Base-by-base conservation (phyloP, 2,797 vertebrate genomes). In the Melanotaenia parkinsoni region DNA sequence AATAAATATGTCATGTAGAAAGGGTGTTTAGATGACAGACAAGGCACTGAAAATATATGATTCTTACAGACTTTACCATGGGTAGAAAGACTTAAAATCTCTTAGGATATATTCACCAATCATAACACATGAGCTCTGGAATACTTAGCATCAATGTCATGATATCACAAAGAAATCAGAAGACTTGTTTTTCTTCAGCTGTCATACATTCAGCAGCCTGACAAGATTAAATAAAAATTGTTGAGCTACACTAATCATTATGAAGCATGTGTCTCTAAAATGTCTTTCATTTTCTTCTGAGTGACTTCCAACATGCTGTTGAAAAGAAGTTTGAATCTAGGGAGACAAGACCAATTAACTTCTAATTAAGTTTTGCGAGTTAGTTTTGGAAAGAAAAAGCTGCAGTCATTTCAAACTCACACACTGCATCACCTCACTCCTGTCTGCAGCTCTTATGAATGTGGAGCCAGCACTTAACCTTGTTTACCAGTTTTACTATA, bases 1-100 rank as follows among this genome's bases (percentile, higher is more conserved):
- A 90, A 90, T 86, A 90, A 93, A 93, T 92, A 84, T 91, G 91
- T 86, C 80, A 83, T 58, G 75, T 68, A 79, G 70, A 79, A 68
- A 77, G 63, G 63, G 82, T 89, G 88, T 91, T 93, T 90, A 86
- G 83, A 87, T 88, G 84, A 87, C 80, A 79, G 87, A 91, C 76
- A 69, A 76, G 80, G 83, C 66, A 58, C 78, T 79, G 78, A 91
- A 89, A 94, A 92, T 92, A 90, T 92, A 88, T 90, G 75, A 81
- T 68, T 85, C 81, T 82, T n/a, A 68, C 70, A 45, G 69, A 53
- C 72, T 72, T 81, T 70, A 67, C 68, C 45, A 67, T 58, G 53
- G 68, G 72, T 83, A 26, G 77, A 84, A 43, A 76, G 77, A 85
- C 73, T 81, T 83, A 74, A 84, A 91, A 69, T 58, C 69, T 75